A percentile compares a stretch with the other conserved stretches of the same genome.
Evolutionary conservation across 2,797 vertebrate species (phyloP).

Genomic region (Hydrolagus colliei): DNA sequence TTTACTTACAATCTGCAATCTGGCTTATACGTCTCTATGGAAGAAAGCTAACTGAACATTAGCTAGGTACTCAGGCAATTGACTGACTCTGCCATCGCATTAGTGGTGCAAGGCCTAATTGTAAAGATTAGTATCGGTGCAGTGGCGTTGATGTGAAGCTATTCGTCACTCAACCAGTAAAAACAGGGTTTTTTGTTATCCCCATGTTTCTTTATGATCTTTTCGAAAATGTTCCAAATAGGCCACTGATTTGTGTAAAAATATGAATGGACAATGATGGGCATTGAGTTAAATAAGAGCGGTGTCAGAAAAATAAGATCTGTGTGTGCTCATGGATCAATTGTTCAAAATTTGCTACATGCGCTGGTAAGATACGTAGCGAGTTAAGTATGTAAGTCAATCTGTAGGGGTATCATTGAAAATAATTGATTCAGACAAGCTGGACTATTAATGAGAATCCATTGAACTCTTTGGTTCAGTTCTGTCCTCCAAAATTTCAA

Average conservation of each 20-base stretch:
- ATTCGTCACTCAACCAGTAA: too few species aligned
- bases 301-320: background rate
- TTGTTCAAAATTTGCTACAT: background rate
- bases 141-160: too few species aligned
- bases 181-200: too few species aligned
- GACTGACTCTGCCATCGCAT: too few species aligned
- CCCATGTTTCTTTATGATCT: background rate
- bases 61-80: too few species aligned
- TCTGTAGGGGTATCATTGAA: background rate
- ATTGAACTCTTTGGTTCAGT: background rate
- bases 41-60: too few species aligned
- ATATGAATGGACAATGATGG: background rate
- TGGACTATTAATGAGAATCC: background rate
- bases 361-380: background rate
- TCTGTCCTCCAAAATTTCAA: background rate
- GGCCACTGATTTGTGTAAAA: background rate
- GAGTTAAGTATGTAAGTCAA: background rate
- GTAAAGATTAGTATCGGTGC: too few species aligned
- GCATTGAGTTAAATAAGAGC: background rate
- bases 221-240: background rate
- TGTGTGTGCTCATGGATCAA: background rate
- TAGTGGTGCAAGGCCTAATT: too few species aligned
- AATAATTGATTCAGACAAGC: background rate
- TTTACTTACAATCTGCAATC: too few species aligned
- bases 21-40: too few species aligned